These are phyloP conservation scores for Podarcis cretensis DNA, from an alignment of 2,113 vertebrate species.

Conservation along the genomic window DNA sequence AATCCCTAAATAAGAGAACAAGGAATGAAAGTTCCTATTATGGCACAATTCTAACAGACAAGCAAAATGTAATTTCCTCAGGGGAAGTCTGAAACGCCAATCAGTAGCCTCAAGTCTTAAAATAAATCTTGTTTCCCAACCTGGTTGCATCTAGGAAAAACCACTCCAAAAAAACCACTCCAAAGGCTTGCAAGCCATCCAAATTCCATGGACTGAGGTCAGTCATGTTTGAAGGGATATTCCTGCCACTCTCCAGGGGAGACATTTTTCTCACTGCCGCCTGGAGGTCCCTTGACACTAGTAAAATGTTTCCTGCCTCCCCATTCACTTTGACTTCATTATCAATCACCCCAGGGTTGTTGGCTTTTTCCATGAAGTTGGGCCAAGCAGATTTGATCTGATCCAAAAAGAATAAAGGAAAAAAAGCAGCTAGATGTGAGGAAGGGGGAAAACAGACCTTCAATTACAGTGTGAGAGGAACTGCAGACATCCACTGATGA, in stretches of 20 bases:
- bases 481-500: neutral
- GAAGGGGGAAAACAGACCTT: neutral
- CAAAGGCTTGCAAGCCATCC: conserved; percentile 54
- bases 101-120: conserved; percentile 57
- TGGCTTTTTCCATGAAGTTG: conserved; percentile 49
- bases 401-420: conserved; percentile 6
- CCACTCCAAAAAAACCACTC: conserved; percentile 57
- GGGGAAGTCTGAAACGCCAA: conserved; percentile 45
- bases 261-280: conserved; percentile 66
- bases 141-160: conserved; percentile 67
- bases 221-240: conserved; percentile 69
- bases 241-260: conserved; percentile 69
- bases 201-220: conserved; percentile 64
- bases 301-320: conserved; percentile 52
- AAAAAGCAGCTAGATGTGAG: neutral
- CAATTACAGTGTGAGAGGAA: neutral
- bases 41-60: conserved; percentile 59
- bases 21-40: conserved; percentile 57
- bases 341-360: conserved; percentile 60
- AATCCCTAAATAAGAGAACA: neutral
- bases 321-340: conserved; percentile 61
- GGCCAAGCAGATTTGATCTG: conserved; percentile 22
- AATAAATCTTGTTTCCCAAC: conserved; percentile 69
- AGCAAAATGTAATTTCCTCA: conserved; percentile 46
- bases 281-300: conserved; percentile 66